Base-by-base conservation (phyloP, 2,888 invertebrate genomes). In the Eutolmus rufibarbis region DNA sequence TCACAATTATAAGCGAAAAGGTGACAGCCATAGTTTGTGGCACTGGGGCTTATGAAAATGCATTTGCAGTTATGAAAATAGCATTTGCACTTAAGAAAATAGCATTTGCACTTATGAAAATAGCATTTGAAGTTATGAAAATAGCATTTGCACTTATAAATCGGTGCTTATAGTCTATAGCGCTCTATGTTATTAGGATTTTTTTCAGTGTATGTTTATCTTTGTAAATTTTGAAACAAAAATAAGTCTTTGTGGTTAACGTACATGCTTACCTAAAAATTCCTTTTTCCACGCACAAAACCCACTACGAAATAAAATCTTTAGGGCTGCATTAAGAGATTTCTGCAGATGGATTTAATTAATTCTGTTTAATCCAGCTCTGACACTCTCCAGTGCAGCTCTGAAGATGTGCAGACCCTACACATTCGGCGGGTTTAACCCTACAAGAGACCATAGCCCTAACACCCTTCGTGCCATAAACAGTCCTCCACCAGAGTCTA, bases 401-500 rank as follows among this genome's bases (percentile, higher is more conserved):
- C 12, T 1, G 40, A 23, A 78, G 8, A 78, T 40, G 46, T 78
- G 23, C 37, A 78, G 43, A 16, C 78, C 78, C 43, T 78, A 40
- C 43, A 40, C 37, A 81, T 66, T 23, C 66, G 16, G 81, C 31
- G 51, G 51, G 56, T 19, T 81, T 31, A 81, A 81, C 66, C 28
- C 66, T 66, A 66, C 66, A 81, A 23, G n/a, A 31, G 16, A 16
- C 66, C 28, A 46, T 14, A 8, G 46, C 78, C 43, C 5, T 23
- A 37, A 12, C n/a, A 23, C 14, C 81, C 14, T 81, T 31, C 34
- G 51, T 81, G 46, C 78, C 78, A 43, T 78, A 78, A 81, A 81
- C 46, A 51, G 81, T 56, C 31, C 81, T 81, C 51, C 81, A 81
- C 51, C 56, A 46, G 81, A 81, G 81, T 81, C 81, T 81, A 81